phyloP scores from a whole-genome alignment of 2,797 vertebrate genomes.

The Pelobates cultripes region DNA sequence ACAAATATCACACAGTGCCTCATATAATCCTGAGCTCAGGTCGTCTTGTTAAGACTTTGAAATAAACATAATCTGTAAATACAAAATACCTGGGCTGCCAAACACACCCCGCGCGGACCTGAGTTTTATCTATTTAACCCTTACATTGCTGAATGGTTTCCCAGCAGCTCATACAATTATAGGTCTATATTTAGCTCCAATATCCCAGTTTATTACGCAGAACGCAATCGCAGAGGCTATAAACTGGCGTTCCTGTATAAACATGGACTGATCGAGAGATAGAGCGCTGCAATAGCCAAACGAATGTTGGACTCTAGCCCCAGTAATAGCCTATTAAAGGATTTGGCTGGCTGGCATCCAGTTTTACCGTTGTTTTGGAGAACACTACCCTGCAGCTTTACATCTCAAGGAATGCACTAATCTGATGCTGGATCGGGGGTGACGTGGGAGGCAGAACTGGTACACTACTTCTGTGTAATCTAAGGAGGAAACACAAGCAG shows the following conservation, averaged over 20 bases:
- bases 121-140: not conserved
- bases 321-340: conserved; percentile 28
- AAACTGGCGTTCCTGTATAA: too few species aligned
- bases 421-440: not conserved
- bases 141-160: not conserved
- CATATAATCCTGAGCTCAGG: too few species aligned
- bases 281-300: too few species aligned
- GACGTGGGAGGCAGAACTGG: too few species aligned
- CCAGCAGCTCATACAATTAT: not conserved
- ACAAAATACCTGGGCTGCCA: too few species aligned
- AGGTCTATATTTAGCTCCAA: not conserved
- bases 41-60: too few species aligned
- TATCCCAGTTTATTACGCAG: not conserved
- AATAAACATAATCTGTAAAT: too few species aligned
- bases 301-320: conserved; percentile 18
- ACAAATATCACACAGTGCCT: too few species aligned
- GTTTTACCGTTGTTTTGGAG: not conserved
- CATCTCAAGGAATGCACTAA: not conserved
- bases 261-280: not conserved
- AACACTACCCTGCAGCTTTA: not conserved
- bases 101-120: too few species aligned
- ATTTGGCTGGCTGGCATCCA: conserved; percentile 1
- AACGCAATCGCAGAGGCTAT: not conserved
- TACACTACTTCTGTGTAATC: too few species aligned
- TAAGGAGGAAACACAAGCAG: not conserved